Evolutionary conservation across 2,113 vertebrate species (phyloP).

Genomic region (Nyctereutes procyonoides): DNA sequence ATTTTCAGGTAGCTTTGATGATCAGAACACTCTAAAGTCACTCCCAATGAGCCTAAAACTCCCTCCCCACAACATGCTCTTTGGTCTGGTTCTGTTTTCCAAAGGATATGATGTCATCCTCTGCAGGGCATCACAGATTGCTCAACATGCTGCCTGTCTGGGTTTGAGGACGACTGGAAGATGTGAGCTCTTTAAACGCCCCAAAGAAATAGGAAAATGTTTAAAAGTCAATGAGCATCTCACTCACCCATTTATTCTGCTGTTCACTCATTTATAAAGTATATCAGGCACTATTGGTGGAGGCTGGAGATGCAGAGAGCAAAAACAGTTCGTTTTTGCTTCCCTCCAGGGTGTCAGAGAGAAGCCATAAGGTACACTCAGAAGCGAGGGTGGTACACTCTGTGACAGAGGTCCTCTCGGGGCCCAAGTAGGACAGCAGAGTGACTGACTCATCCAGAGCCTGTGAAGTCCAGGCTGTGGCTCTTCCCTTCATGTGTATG

Average conservation of each 20-base stretch:
- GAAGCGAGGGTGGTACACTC: accelerated
- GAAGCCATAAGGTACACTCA: too few species aligned
- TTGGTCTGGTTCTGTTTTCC: background rate
- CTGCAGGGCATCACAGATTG: background rate
- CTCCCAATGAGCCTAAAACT: background rate
- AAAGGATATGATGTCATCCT: background rate
- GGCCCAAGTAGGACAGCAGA: accelerated
- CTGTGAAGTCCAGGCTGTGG: background rate
- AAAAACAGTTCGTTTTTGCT: background rate
- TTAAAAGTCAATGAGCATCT: background rate
- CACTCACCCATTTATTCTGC: too few species aligned
- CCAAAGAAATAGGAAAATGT: background rate
- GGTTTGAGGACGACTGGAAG: background rate
- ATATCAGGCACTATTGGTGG: accelerated
- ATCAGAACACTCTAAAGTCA: accelerated
- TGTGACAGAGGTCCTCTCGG: accelerated
- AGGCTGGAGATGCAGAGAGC: background rate
- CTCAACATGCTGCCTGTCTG: background rate
- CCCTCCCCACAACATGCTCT: accelerated
- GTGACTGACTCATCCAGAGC: accelerated
- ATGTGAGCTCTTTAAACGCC: background rate
- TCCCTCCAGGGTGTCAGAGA: too few species aligned
- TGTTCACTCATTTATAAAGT: background rate
- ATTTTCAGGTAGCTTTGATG: accelerated
- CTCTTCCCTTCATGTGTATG: accelerated